Conservation (phyloP, 2,888 invertebrate genomes). For the Acanthosepion lycidas region DNA sequence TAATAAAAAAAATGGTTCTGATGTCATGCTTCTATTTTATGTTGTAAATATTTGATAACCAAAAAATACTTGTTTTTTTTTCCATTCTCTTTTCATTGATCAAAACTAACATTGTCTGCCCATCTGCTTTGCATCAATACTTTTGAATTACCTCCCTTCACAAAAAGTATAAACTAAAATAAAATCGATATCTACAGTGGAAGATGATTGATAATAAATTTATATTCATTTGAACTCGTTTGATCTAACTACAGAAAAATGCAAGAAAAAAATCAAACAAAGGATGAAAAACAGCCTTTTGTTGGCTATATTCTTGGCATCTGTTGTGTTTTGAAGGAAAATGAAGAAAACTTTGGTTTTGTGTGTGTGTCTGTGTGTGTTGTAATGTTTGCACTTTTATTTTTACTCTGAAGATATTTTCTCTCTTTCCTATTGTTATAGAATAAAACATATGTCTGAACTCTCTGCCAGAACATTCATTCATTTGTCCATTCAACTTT, state of each 20-base stretch:
- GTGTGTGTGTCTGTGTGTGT: not conserved
- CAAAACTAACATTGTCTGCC: not conserved
- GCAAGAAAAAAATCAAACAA: not conserved
- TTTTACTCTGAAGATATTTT: too few relatives aligned
- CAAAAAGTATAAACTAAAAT: not conserved
- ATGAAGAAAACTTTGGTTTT: not conserved
- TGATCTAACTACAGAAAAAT: not conserved
- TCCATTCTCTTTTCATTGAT: slow-evolving; percentile 2
- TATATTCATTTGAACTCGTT: slow-evolving; percentile 33
- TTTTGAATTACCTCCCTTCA: slow-evolving; percentile 10
- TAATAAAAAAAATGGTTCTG: not conserved
- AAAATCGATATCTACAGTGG: not conserved
- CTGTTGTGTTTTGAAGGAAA: slow-evolving; percentile 7
- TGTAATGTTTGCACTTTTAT: too few relatives aligned
- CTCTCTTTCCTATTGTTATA: too few relatives aligned
- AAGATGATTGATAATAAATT: slow-evolving; percentile 33
- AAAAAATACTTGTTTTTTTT: not conserved
- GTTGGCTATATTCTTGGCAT: not conserved
- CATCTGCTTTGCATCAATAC: slow-evolving; percentile 23
- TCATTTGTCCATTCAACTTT: too few relatives aligned
- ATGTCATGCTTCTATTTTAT: not conserved
- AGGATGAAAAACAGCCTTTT: not conserved
- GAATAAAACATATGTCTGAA: too few relatives aligned
- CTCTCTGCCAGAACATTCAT: too few relatives aligned
- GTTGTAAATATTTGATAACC: not conserved